Evolutionary conservation across 2,888 invertebrate species (phyloP).

Genomic region (Drosophila meridiana): DNA sequence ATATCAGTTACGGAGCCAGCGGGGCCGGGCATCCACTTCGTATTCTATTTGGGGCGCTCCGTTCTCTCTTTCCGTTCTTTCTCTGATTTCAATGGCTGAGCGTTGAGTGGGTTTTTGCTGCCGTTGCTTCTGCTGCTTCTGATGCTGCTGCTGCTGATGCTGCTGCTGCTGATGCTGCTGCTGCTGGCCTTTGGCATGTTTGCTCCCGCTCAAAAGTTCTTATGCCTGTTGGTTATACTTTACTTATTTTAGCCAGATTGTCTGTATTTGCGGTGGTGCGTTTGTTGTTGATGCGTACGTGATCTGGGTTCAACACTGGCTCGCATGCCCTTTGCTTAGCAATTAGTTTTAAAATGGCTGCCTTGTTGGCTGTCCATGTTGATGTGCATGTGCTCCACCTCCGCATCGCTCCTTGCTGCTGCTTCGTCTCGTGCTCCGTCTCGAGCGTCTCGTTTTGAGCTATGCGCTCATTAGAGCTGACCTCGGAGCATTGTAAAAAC

Average conservation of each 20-base stretch:
- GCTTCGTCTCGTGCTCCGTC: constrained; percentile 1
- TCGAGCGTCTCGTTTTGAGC: constrained; percentile 15
- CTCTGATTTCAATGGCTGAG: constrained; percentile 40
- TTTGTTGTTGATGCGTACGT: constrained; percentile 78
- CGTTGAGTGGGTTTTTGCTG: constrained; percentile 20
- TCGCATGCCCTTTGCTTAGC: constrained; percentile 77
- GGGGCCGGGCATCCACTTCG: constrained; percentile 36
- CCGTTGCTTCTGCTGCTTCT: background rate
- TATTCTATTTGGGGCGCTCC: constrained; percentile 34
- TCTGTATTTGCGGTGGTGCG: constrained; percentile 69
- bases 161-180: constrained; percentile 1
- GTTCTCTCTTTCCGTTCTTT: background rate
- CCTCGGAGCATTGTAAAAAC: constrained; percentile 58
- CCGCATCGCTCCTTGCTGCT: background rate
- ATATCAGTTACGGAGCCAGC: constrained; percentile 71
- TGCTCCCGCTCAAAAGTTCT: constrained; percentile 35
- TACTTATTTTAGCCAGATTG: constrained; percentile 70
- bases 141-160: constrained; percentile 5
- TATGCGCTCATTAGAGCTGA: constrained; percentile 65
- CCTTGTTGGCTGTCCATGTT: constrained; percentile 37
- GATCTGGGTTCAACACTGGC: constrained; percentile 63
- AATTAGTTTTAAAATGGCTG: constrained; percentile 77
- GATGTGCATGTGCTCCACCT: constrained; percentile 12
- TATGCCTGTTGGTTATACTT: constrained; percentile 42
- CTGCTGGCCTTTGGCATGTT: constrained; percentile 38